A percentile compares a stretch with the other conserved stretches of the same genome.
Evolutionary conservation across 2,797 vertebrate genomes (phyloP).

Genomic region (Craterocephalus amniculus): DNA sequence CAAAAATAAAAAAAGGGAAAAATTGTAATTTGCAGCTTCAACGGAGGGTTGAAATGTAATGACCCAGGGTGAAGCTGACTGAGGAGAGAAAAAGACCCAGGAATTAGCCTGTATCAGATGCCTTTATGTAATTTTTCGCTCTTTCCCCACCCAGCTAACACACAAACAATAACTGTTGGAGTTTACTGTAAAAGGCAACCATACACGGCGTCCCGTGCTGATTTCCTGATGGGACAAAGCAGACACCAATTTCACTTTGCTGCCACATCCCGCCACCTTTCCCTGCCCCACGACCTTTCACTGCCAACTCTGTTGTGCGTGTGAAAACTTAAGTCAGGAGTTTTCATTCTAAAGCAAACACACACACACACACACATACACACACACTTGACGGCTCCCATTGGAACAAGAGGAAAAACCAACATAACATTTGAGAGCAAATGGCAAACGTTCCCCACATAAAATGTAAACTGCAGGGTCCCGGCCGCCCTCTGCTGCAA

Average conservation of each 20-base stretch:
- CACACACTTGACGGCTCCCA: constrained; percentile 51
- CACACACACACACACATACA: too few relatives aligned
- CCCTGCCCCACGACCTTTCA: constrained; percentile 25
- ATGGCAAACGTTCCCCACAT: constrained; percentile 63
- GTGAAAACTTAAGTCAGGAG: constrained; percentile 34
- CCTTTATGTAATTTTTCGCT: constrained; percentile 41
- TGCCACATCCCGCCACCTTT: constrained; percentile 23
- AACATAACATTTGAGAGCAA: constrained; percentile 68
- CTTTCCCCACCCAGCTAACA: constrained; percentile 27
- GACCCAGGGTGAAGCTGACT: constrained; percentile 68
- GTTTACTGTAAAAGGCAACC: constrained; percentile 1
- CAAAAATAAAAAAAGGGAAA: constrained; percentile 44
- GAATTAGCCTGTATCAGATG: constrained; percentile 62
- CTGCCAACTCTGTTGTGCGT: constrained; percentile 17
- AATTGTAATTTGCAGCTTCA: constrained; percentile 78
- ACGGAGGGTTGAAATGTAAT: constrained; percentile 77
- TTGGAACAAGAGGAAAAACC: constrained; percentile 54
- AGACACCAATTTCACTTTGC: constrained; percentile 41
- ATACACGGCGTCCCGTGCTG: constrained; percentile 10
- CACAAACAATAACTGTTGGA: constrained; percentile 37
- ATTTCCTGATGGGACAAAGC: constrained; percentile 40
- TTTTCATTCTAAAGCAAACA: constrained; percentile 54
- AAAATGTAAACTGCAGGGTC: constrained; percentile 58
- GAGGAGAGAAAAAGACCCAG: constrained; percentile 25
- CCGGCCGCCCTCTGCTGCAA: constrained; percentile 32